Conservation (phyloP, 2,113 vertebrate species). For the Callaeas wilsoni region DNA sequence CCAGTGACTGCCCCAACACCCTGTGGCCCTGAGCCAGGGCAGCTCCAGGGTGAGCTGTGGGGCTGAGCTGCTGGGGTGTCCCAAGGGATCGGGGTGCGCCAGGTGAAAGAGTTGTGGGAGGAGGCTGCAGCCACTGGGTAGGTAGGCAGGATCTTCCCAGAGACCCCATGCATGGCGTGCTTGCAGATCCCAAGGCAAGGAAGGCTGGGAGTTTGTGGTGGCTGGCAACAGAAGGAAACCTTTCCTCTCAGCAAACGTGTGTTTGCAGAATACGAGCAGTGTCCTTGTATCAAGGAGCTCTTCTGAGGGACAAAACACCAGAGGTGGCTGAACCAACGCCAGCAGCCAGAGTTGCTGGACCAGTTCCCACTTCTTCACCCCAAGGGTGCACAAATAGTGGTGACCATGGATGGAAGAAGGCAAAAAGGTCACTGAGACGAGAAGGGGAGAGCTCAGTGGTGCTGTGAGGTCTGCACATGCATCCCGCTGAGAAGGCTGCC, state of each 20-base stretch:
- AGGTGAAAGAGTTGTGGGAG: neutral
- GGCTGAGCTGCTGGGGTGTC: neutral
- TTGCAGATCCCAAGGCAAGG: neutral
- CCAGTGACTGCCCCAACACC: accelerated
- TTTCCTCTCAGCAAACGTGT: accelerated
- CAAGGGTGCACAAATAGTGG: accelerated
- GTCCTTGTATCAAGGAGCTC: neutral
- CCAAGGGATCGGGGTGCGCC: accelerated
- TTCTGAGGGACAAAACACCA: neutral
- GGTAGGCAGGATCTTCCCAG: neutral
- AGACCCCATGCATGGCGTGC: neutral
- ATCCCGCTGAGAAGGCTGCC: neutral
- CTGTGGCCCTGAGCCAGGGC: neutral
- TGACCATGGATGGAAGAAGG: neutral
- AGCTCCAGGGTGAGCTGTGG: neutral
- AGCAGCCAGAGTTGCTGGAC: accelerated
- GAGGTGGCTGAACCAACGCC: neutral
- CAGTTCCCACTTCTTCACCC: neutral
- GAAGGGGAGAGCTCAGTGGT: accelerated
- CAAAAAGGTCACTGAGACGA: neutral
- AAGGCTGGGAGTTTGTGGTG: neutral
- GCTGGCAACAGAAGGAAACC: neutral
- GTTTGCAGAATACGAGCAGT: neutral
- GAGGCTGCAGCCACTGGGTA: too few relatives aligned
- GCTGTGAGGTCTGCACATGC: neutral